These are phyloP conservation scores for Neodiprion lecontei DNA, from an alignment of 1,140 invertebrate species.

Conservation along the genomic window DNA sequence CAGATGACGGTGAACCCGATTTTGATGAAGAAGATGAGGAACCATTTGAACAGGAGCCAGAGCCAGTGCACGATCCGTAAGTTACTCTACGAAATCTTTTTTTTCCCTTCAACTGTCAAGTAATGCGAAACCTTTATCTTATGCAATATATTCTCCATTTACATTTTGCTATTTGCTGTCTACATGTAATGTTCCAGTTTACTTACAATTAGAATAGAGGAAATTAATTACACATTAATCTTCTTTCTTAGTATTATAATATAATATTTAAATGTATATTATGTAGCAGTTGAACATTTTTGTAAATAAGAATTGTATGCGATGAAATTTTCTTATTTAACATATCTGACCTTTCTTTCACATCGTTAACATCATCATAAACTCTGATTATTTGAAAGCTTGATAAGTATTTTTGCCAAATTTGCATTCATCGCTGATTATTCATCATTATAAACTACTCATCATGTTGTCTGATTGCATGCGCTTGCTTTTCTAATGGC, in stretches of 20 bases:
- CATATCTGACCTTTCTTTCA: background rate
- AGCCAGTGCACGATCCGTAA: constrained; percentile 46
- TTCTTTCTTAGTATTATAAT: background rate
- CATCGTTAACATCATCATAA: background rate
- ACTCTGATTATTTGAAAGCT: too few species aligned
- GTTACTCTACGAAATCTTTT: constrained; percentile 8
- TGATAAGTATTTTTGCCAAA: background rate
- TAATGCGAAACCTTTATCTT: constrained; percentile 23
- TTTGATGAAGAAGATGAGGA: constrained; percentile 57
- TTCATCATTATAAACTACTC: background rate
- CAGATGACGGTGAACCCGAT: constrained; percentile 46
- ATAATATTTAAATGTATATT: background rate
- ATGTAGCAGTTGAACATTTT: background rate
- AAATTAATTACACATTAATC: background rate
- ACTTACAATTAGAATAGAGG: background rate
- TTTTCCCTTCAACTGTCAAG: constrained; percentile 21
- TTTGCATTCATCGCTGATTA: background rate
- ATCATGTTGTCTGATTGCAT: background rate
- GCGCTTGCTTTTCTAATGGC: constrained; percentile 5
- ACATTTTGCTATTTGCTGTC: too few species aligned
- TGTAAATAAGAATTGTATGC: background rate
- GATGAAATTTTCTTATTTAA: background rate
- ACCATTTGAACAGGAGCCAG: constrained; percentile 41
- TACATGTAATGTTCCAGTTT: too few species aligned
- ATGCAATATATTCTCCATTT: constrained; percentile 13